Base-by-base conservation (phyloP, 2,888 invertebrate genomes). In the Stegophylla sp. region DNA sequence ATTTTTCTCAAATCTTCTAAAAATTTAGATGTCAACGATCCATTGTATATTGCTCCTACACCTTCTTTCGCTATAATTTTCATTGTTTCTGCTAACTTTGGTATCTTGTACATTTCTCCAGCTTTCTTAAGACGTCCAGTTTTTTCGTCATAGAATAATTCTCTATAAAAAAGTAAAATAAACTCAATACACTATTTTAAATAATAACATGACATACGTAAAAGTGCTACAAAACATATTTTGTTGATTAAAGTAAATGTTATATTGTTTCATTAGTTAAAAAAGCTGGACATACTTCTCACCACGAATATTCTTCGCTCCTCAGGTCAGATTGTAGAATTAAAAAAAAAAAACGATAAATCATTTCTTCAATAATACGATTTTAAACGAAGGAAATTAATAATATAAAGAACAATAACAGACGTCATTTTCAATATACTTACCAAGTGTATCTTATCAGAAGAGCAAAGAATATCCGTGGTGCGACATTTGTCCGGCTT, bases 1-100 rank as follows among this genome's bases (percentile, higher is more conserved):
- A 90, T 88, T 0, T 86, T 87, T 84, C 88, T 86, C 45, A 96
- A 90, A 86, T 96, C 96, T 75, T 88, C 85, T 0, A 91, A 89
- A 84, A 96, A 89, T 82, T 87, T 87, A 82, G 89, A 87, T 0
- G 91, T 91, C 26, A 95, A 89, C 0, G 87, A 86, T 0, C 95
- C 95, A 85, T 92, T 90, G 88, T 96, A 95, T 81, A 96, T 90
- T 84, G 91, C 91, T 83, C 90, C 88, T 48, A 90, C 90, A 56
- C 93, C 93, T 85, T 92, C 89, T 77, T 88, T 79, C 1, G 92
- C 91, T 74, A 96, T 91, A 28, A 87, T 86, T 83, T 89, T 89
- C 82, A 96, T 86, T 0, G 96, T 95, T 13, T 89, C 86, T 0
- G 92, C 94, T 82, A 96, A 86, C 41, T 88, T 88, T 0, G 89